phyloP scores from a whole-genome alignment of 2,797 vertebrate genomes.

The Gymnoscopelus microlampas region DNA sequence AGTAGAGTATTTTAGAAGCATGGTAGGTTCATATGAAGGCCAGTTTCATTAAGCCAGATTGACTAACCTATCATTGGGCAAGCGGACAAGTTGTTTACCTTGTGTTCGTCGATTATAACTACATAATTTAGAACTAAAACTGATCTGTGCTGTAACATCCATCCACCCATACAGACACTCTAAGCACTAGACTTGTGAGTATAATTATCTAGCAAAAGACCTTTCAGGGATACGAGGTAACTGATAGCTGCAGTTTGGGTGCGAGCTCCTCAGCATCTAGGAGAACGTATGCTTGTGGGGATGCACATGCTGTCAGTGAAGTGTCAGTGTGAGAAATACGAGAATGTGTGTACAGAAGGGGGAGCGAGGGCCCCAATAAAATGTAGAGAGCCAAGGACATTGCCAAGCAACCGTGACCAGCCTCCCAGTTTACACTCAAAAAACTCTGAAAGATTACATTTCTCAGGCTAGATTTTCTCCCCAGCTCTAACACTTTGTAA shows the following conservation, averaged over 20 bases:
- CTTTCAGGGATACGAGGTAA: slow-evolving; percentile 44
- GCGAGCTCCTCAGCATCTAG: slow-evolving; percentile 10
- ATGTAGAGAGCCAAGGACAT: slow-evolving; percentile 32
- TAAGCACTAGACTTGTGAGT: slow-evolving; percentile 42
- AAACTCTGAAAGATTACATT: slow-evolving; percentile 6
- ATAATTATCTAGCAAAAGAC: slow-evolving; percentile 69
- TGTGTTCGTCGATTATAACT: slow-evolving; percentile 38
- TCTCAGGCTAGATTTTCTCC: not conserved
- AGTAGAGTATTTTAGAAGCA: slow-evolving; percentile 18
- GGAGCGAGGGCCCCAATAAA: slow-evolving; percentile 28
- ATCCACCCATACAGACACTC: slow-evolving; percentile 25
- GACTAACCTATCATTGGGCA: slow-evolving; percentile 21
- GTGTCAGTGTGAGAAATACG: slow-evolving; percentile 53
- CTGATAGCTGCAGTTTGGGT: slow-evolving; percentile 35
- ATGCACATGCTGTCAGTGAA: not conserved
- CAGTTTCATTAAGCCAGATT: slow-evolving; percentile 27
- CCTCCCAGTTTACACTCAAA: slow-evolving; percentile 6
- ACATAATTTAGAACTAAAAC: slow-evolving; percentile 34
- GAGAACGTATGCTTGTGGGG: not conserved
- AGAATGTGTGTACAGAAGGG: slow-evolving; percentile 38
- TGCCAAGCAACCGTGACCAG: slow-evolving; percentile 16
- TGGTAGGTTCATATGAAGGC: not conserved
- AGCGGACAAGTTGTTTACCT: slow-evolving; percentile 58
- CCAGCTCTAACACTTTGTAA: not conserved
- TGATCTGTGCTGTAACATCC: slow-evolving; percentile 33